Base-by-base conservation (phyloP, 2,888 invertebrate species). In the Xylophagus ater region DNA sequence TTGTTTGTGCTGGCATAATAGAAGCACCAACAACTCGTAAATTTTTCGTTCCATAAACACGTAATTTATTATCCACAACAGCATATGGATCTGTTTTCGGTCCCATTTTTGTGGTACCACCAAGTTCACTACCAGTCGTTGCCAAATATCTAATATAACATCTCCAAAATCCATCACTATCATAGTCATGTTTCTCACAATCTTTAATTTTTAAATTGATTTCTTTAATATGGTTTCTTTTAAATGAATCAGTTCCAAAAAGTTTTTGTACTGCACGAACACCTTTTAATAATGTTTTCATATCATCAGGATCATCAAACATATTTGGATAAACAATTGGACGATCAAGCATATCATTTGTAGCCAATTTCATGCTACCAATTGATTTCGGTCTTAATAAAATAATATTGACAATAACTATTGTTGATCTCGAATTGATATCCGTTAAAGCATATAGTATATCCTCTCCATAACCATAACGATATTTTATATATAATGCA, bases 41-140 rank as follows among this genome's bases (percentile, higher is more conserved):
- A 24, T 71, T 69, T 18, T 61, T 57, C 1, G 82, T 63, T 2
- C 80, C 81, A 49, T 74, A 67, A 0, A 81, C 75, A 58, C 69
- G 55, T 12, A 82, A 58, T 48, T 76, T 64, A 0, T 74, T 57
- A 54, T 81, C 75, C 0, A 83, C 79, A 0, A 82, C 82, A 1
- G 81, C 76, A 34, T 58, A 58, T 46, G 72, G 72, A 24, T 66
- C 55, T 1, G 61, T 56, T 3, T 48, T 44, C 0, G 77, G 76
- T 0, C 78, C 81, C 81, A 83, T 82, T 53, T 80, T 79, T 42
- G 77, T 76, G 0, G 82, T 82, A 2, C 81, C 79, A 1, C 74
- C 74, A 1, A 81, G 81, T 54, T 83, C 82, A 57, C 80, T 81
- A 47, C 81, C 78, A 1, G 82, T 81, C 51, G 78, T 59, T 0